A percentile compares a stretch with the other conserved stretches of the same genome.
Conservation (phyloP, 2,113 vertebrate species). For the Myodes glareolus region DNA sequence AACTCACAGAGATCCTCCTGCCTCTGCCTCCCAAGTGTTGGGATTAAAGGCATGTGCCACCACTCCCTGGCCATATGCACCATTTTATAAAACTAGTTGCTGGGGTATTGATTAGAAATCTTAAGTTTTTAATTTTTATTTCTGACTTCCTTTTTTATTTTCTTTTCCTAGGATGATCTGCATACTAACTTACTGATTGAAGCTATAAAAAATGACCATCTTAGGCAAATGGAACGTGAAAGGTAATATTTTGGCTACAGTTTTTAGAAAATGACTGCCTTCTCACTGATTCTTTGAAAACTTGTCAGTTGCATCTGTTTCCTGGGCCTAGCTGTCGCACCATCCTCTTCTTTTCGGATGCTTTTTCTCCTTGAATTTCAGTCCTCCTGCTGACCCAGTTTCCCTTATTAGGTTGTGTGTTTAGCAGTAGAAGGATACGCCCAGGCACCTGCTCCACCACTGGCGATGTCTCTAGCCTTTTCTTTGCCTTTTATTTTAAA, state of each 20-base stretch:
- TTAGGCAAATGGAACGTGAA: constrained; percentile 95
- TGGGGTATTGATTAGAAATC: constrained; percentile 6
- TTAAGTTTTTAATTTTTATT: constrained; percentile 11
- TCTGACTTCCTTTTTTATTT: constrained; percentile 50
- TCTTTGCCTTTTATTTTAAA: not conserved
- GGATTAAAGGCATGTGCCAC: too few relatives aligned
- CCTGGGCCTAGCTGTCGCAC: not conserved
- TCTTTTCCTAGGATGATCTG: constrained; percentile 91
- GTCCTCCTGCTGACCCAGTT: not conserved
- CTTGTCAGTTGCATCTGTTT: not conserved
- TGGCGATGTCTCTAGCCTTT: not conserved
- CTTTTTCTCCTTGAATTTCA: not conserved
- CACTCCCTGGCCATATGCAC: not conserved
- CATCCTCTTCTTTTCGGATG: not conserved
- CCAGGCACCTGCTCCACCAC: not conserved
- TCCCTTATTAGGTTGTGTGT: not conserved
- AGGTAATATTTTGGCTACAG: constrained; percentile 87
- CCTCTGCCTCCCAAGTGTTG: too few relatives aligned
- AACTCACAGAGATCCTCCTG: too few relatives aligned
- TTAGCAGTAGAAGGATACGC: too few relatives aligned
- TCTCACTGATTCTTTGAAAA: not conserved
- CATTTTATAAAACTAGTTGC: not conserved
- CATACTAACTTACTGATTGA: constrained; percentile 93
- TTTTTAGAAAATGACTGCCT: not conserved
- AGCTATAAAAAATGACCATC: constrained; percentile 96